Conservation (phyloP, 2,888 invertebrate species). For the Phragmatobia fuliginosa region DNA sequence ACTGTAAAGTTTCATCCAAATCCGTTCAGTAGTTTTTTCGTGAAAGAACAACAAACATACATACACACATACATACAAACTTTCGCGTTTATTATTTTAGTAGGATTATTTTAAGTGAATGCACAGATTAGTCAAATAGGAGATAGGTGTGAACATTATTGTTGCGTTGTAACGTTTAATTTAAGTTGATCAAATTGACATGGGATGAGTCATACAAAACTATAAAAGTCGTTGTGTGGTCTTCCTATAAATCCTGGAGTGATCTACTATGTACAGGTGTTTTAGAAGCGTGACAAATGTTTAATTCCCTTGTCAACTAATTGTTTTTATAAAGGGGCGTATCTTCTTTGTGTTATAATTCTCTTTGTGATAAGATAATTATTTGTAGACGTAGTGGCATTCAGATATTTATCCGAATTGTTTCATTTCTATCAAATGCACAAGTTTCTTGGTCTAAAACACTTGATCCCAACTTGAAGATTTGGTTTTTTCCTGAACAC, state of each 20-base stretch:
- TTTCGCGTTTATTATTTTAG: too few species aligned
- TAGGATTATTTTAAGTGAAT: not conserved
- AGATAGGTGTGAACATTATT: not conserved
- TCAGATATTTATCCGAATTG: not conserved
- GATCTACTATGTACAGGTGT: constrained; percentile 7
- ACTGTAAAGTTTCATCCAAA: too few species aligned
- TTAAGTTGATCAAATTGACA: not conserved
- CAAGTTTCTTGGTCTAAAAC: not conserved
- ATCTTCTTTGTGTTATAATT: not conserved
- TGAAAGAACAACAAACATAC: too few species aligned
- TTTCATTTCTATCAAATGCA: not conserved
- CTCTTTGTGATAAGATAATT: not conserved
- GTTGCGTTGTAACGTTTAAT: not conserved
- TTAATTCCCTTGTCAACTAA: constrained; percentile 4
- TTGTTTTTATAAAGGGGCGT: not conserved
- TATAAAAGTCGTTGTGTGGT: constrained; percentile 9
- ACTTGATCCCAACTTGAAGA: not conserved
- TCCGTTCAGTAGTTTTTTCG: too few species aligned
- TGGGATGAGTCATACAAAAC: not conserved
- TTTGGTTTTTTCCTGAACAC: not conserved
- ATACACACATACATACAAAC: too few species aligned
- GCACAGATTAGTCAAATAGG: not conserved
- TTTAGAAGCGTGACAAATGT: not conserved
- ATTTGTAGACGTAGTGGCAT: not conserved
- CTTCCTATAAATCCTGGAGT: not conserved